phyloP scores from a whole-genome alignment of 1,140 invertebrate species.

The Ceratosolen fusciceps region DNA sequence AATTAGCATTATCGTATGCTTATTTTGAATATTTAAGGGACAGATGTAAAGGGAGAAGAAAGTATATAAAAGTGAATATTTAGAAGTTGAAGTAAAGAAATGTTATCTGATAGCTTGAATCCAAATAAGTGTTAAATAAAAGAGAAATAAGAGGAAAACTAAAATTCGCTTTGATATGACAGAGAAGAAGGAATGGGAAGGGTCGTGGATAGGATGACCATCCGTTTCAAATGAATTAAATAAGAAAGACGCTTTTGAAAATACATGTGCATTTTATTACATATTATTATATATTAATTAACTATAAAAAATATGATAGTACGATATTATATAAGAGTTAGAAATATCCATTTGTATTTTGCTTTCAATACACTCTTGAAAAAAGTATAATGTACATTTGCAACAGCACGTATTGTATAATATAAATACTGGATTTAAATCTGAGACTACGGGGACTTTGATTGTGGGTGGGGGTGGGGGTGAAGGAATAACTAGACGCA shows the following conservation, averaged over 20 bases:
- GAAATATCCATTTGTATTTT: conserved; percentile 54
- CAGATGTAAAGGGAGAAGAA: no score
- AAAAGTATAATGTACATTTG: conserved; percentile 50
- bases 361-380: conserved; percentile 44
- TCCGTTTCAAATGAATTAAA: conserved; percentile 9
- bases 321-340: conserved; percentile 56
- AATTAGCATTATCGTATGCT: no score
- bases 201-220: no score
- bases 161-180: no score
- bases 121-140: no score
- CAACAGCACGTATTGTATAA: conserved; percentile 51
- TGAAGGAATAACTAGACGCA: conserved; percentile 12
- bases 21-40: no score
- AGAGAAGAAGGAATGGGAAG: no score
- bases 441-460: conserved; percentile 12
- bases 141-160: no score
- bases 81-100: not conserved
- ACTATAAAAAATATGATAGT: conserved; percentile 59
- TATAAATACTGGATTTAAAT: conserved; percentile 53
- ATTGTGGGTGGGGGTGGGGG: not conserved
- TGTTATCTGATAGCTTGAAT: no score
- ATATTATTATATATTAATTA: conserved; percentile 56
- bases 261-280: conserved; percentile 57
- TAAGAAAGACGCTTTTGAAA: no score
- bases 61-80: no score